Evolutionary conservation across 2,797 vertebrate genomes (phyloP).

Genomic region (Urocyon cinereoargenteus): DNA sequence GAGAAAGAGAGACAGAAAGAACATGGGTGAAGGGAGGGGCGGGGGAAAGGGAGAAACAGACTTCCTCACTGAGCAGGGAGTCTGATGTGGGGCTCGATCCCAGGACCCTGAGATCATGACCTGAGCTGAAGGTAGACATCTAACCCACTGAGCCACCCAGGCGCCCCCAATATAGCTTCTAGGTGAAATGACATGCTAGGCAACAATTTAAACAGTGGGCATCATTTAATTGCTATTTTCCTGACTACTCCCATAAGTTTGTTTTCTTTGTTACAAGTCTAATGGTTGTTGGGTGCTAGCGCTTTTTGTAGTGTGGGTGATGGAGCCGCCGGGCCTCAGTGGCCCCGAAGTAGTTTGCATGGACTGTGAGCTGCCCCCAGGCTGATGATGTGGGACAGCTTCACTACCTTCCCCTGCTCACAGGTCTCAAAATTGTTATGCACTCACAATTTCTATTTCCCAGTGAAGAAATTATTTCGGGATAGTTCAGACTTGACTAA

Average conservation of each 20-base stretch:
- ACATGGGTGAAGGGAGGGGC: no score
- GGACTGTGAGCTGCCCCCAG: background rate
- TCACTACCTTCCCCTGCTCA: background rate
- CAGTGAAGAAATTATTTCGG: background rate
- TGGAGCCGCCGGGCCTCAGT: rapidly evolving
- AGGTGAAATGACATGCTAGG: background rate
- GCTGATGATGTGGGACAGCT: background rate
- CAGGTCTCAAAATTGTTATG: background rate
- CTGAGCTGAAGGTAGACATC: no score
- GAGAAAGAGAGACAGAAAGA: no score
- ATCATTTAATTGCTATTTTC: background rate
- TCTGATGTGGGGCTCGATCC: no score
- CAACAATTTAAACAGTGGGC: background rate
- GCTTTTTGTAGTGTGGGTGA: rapidly evolving
- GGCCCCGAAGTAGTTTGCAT: background rate
- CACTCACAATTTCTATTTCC: background rate
- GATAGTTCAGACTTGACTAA: no score
- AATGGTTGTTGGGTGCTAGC: rapidly evolving
- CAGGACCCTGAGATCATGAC: no score
- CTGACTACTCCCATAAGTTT: rapidly evolving
- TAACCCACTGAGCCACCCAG: no score
- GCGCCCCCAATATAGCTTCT: no score
- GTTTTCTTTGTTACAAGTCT: rapidly evolving
- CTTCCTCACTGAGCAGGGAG: no score
- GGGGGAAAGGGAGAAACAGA: no score